A percentile compares a stretch with the other conserved stretches of the same genome.
Evolutionary conservation across 2,797 vertebrate species (phyloP).

Genomic region (Bradypodion pumilum): DNA sequence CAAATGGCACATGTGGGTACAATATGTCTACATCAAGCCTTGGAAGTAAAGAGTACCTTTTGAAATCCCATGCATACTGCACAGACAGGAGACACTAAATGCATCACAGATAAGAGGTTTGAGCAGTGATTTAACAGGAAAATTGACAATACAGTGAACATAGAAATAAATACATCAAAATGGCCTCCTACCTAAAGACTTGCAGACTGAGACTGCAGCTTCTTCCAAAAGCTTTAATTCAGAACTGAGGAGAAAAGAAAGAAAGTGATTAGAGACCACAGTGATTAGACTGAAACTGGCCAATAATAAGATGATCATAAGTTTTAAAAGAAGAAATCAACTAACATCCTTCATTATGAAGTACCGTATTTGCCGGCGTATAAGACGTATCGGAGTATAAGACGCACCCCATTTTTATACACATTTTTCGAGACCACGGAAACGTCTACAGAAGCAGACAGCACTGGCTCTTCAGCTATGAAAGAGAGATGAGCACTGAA

Average conservation of each 20-base stretch:
- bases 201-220: slow-evolving; percentile 89
- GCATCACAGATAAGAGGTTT: neutral
- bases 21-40: slow-evolving; percentile 18
- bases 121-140: neutral
- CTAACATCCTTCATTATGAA: neutral
- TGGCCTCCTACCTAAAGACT: slow-evolving; percentile 85
- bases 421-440: no score
- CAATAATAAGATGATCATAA: neutral
- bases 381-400: no score
- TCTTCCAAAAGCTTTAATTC: slow-evolving; percentile 94
- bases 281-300: neutral
- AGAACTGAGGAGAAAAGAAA: slow-evolving; percentile 73
- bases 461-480: no score
- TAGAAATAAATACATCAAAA: neutral
- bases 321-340: neutral
- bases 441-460: no score
- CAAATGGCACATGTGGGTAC: slow-evolving; percentile 29
- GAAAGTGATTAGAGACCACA: slow-evolving; percentile 18
- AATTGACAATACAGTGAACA: neutral
- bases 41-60: neutral
- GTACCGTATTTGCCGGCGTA: neutral
- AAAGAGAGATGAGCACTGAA: no score
- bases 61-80: neutral
- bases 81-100: neutral
- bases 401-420: no score